A percentile compares a stretch with the other conserved stretches of the same genome.
Evolutionary conservation across 2,113 vertebrate genomes (phyloP).

Genomic region (Cebus imitator): DNA sequence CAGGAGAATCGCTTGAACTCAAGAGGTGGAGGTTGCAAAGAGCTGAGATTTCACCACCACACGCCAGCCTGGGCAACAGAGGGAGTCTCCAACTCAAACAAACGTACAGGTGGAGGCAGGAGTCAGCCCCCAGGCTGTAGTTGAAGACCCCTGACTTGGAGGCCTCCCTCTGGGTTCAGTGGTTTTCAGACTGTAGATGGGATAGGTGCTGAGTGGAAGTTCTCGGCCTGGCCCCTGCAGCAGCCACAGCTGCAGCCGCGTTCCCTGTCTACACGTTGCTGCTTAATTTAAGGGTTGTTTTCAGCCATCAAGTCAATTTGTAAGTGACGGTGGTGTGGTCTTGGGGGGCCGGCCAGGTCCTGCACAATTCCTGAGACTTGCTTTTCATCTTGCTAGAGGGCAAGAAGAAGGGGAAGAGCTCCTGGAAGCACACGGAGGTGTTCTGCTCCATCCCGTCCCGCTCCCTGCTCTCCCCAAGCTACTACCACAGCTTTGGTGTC

Average conservation of each 20-base stretch:
- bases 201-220: background rate
- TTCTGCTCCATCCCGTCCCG: slow-evolving; percentile 89
- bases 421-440: slow-evolving; percentile 85
- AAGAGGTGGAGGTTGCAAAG: no score
- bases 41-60: no score
- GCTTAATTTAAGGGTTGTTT: background rate
- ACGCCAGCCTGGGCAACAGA: no score
- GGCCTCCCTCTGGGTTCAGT: background rate
- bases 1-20: no score
- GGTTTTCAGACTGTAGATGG: background rate
- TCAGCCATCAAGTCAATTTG: accelerated
- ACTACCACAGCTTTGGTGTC: slow-evolving; percentile 97
- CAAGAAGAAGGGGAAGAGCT: slow-evolving; percentile 73
- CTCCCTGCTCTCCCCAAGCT: slow-evolving; percentile 91
- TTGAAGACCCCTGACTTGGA: background rate
- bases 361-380: background rate
- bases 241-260: background rate
- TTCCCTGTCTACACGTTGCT: background rate
- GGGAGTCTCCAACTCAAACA: no score
- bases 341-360: background rate
- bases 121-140: accelerated
- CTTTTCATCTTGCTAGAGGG: slow-evolving; percentile 44
- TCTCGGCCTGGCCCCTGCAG: no score
- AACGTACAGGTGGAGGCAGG: background rate
- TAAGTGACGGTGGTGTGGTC: background rate